A percentile compares a stretch with the other conserved stretches of the same genome.
Conservation (phyloP, 2,797 vertebrate genomes). For the Lacerta agilis region DNA sequence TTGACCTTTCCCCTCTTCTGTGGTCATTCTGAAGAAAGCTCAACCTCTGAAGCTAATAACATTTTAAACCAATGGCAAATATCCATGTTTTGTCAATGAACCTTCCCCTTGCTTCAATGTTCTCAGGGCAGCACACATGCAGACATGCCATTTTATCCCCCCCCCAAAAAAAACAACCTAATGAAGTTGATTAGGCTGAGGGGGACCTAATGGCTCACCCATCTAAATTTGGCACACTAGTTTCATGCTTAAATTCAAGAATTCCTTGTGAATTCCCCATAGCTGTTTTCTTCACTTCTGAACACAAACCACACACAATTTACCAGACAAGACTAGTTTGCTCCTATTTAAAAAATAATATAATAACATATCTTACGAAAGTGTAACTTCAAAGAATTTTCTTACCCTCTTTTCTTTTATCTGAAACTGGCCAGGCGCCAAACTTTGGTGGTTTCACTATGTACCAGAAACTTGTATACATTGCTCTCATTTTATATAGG, state of each 20-base stretch:
- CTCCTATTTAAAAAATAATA: neutral
- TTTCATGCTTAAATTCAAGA: conserved; percentile 17
- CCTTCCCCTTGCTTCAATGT: neutral
- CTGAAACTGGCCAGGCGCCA: neutral
- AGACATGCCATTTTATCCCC: neutral
- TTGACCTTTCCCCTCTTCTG: neutral
- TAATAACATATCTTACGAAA: neutral
- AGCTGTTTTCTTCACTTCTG: fast-evolving
- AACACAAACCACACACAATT: neutral
- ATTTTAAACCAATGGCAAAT: neutral
- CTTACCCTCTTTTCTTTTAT: neutral
- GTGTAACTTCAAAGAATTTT: conserved; percentile 6
- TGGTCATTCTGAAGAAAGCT: neutral
- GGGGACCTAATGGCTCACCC: neutral
- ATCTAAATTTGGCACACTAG: neutral
- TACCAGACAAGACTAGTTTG: neutral
- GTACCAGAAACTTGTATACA: neutral
- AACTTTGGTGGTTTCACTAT: neutral
- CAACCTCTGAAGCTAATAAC: neutral
- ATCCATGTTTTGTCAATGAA: neutral
- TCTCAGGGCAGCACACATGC: too few relatives aligned
- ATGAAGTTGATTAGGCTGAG: neutral
- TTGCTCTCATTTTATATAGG: neutral
- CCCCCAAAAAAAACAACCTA: neutral
- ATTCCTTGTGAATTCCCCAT: neutral